Evolutionary conservation across 1,140 invertebrate genomes (phyloP).

Genomic region (Camponotus pennsylvanicus): DNA sequence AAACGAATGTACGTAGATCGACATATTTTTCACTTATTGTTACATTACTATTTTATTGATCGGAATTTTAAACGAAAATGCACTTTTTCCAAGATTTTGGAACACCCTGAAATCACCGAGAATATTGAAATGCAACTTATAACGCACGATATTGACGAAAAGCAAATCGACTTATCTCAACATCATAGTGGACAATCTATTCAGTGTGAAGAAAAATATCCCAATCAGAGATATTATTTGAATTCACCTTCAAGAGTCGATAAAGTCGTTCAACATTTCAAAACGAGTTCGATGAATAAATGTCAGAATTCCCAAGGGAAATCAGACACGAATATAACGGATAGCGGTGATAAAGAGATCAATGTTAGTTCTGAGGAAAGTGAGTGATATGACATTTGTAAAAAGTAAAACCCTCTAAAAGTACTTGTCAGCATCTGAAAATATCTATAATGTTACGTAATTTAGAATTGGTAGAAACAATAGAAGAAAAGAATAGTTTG

Average conservation of each 20-base stretch:
- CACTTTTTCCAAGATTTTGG: not conserved
- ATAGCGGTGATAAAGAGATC: slow-evolving; percentile 30
- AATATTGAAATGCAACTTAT: slow-evolving; percentile 48
- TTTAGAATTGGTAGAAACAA: slow-evolving; percentile 7
- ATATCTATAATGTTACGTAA: not conserved
- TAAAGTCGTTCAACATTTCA: slow-evolving; percentile 35
- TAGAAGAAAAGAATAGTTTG: slow-evolving; percentile 46
- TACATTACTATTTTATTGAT: not conserved
- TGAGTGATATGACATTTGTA: slow-evolving; percentile 17
- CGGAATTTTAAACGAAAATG: not conserved
- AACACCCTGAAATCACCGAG: not conserved
- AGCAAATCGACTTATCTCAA: slow-evolving; percentile 12
- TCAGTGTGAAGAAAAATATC: not conserved
- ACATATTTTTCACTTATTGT: not conserved
- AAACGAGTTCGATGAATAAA: slow-evolving; percentile 22
- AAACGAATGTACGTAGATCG: slow-evolving; percentile 57
- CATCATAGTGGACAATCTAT: slow-evolving; percentile 23
- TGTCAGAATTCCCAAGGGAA: not conserved
- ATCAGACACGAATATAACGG: slow-evolving; percentile 23
- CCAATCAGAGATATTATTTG: slow-evolving; percentile 21
- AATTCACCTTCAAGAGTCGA: slow-evolving; percentile 24
- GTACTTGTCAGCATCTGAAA: not conserved
- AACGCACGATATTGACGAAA: slow-evolving; percentile 7
- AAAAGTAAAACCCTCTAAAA: not conserved
- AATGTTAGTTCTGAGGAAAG: slow-evolving; percentile 9